Conservation (phyloP, 2,888 invertebrate genomes). For the Limulus polyphemus region DNA sequence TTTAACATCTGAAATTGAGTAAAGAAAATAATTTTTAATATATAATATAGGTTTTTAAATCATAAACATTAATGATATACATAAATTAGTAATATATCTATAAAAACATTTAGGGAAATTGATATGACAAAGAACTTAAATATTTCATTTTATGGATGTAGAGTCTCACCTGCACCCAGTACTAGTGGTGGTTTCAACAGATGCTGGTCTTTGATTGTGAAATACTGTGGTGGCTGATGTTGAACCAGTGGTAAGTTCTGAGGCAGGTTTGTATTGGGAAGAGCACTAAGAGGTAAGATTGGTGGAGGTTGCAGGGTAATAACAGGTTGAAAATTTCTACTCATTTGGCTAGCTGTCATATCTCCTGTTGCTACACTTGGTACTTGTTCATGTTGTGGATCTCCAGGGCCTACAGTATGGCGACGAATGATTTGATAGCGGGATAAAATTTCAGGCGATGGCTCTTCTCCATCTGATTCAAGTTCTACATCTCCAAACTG, state of each 20-base stretch:
- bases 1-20: too few species aligned
- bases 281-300: constrained; percentile 34
- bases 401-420: constrained; percentile 88
- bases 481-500: constrained; percentile 46
- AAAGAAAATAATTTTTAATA: too few species aligned
- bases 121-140: too few species aligned
- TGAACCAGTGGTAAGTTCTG: constrained; percentile 69
- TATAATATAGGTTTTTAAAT: too few species aligned
- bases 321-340: constrained; percentile 11
- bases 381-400: constrained; percentile 63
- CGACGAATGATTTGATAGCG: constrained; percentile 53
- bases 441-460: constrained; percentile 36
- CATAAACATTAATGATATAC: too few species aligned
- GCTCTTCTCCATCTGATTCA: constrained; percentile 34
- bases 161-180: constrained; percentile 45
- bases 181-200: constrained; percentile 83
- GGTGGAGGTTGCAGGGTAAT: constrained; percentile 14
- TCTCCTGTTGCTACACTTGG: constrained; percentile 16
- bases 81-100: too few species aligned
- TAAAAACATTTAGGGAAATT: too few species aligned
- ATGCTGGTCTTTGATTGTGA: constrained; percentile 84
- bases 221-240: constrained; percentile 68
- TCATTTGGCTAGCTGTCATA: constrained; percentile 23
- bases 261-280: constrained; percentile 70
- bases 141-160: background rate